Evolutionary conservation across 2,797 vertebrate species (phyloP).

Genomic region (Momotus momota): DNA sequence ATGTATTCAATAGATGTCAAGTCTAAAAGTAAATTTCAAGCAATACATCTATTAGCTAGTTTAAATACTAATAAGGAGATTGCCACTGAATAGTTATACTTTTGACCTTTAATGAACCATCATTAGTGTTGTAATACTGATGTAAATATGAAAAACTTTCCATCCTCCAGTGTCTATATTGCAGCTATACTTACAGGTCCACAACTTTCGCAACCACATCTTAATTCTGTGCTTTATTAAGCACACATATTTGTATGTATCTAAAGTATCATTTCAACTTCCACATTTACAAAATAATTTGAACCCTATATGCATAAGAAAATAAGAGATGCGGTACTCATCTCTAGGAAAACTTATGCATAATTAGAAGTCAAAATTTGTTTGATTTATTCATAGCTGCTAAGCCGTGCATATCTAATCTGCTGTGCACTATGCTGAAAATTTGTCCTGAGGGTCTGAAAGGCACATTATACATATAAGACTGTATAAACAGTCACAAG

Average conservation of each 20-base stretch:
- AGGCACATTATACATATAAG: not conserved
- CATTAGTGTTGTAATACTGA: not conserved
- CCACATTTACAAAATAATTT: not conserved
- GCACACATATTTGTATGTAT: not conserved
- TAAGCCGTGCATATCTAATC: not conserved
- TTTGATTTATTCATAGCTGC: not conserved
- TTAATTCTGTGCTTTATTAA: not conserved
- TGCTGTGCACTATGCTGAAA: not conserved
- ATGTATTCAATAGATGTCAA: conserved; percentile 1
- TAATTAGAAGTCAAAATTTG: not conserved
- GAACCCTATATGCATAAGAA: not conserved
- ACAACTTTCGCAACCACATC: not conserved
- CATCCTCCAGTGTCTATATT: not conserved
- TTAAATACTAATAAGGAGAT: conserved; percentile 39
- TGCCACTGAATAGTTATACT: not conserved
- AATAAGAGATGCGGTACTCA: not conserved
- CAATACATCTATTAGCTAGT: not conserved
- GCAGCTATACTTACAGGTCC: not conserved
- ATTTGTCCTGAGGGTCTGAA: not conserved
- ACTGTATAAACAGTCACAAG: not conserved
- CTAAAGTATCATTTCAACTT: not conserved
- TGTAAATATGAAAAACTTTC: not conserved
- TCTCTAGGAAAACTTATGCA: not conserved
- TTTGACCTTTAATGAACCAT: conserved; percentile 11
- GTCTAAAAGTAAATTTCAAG: conserved; percentile 22